Conservation (phyloP, 2,888 invertebrate species). For the Scaptomyza parva region DNA sequence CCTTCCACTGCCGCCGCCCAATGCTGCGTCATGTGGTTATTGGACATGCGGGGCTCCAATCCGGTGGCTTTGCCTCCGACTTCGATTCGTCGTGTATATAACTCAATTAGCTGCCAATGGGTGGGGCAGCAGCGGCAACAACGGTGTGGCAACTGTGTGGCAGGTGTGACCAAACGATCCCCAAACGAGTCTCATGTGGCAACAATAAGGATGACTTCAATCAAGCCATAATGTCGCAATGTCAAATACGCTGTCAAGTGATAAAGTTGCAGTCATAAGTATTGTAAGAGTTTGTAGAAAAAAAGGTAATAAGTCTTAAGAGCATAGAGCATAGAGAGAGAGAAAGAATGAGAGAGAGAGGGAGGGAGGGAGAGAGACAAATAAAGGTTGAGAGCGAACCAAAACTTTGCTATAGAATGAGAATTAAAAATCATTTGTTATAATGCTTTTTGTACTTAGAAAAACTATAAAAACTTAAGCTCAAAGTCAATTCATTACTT, state of each 20-base stretch:
- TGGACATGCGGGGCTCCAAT: constrained; percentile 24
- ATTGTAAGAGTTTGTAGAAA: too few species aligned
- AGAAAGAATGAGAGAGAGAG: too few species aligned
- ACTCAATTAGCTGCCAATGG: constrained; percentile 70
- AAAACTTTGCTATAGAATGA: too few species aligned
- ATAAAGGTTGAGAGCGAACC: too few species aligned
- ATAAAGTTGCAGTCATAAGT: too few species aligned
- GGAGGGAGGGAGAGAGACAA: too few species aligned
- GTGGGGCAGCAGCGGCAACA: constrained; percentile 24
- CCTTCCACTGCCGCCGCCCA: constrained; percentile 28
- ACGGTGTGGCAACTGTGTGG: constrained; percentile 18
- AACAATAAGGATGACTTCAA: constrained; percentile 10
- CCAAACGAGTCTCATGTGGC: constrained; percentile 1
- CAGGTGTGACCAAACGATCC: constrained; percentile 19
- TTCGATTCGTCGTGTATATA: constrained; percentile 56
- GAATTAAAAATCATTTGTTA: too few species aligned
- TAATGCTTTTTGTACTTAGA: too few species aligned
- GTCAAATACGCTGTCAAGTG: constrained; percentile 19
- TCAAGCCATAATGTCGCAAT: constrained; percentile 17
- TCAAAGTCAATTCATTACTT: too few species aligned
- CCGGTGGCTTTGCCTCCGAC: constrained; percentile 37
- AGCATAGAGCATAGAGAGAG: too few species aligned
- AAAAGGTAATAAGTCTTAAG: too few species aligned
- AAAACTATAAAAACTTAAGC: too few species aligned
- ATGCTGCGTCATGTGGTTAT: constrained; percentile 66